Evolutionary conservation across 1,140 invertebrate species (phyloP).

Genomic region (Drosophila lacertosa): DNA sequence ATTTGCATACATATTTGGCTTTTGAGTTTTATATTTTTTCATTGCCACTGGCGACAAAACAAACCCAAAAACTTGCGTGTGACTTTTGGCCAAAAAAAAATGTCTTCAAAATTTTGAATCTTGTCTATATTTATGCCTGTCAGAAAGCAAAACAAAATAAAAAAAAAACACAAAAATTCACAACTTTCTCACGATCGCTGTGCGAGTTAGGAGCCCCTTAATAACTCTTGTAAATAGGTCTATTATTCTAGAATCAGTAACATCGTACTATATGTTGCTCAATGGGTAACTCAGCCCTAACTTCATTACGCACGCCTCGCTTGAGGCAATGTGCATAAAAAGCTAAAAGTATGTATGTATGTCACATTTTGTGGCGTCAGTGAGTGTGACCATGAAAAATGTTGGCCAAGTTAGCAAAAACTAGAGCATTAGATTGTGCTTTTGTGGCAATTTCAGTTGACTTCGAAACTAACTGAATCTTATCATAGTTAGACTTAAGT

Average conservation of each 20-base stretch:
- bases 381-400: constrained; percentile 27
- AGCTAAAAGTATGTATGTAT: no score
- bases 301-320: constrained; percentile 22
- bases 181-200: constrained; percentile 40
- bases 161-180: no score
- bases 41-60: constrained; percentile 25
- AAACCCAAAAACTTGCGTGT: constrained; percentile 41
- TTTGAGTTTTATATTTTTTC: constrained; percentile 19
- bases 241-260: background rate
- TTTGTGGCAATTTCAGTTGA: no score
- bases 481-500: no score
- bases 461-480: no score
- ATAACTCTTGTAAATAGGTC: constrained; percentile 5
- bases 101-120: background rate
- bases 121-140: constrained; percentile 14
- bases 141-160: constrained; percentile 10
- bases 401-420: constrained; percentile 24
- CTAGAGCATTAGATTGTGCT: constrained; percentile 22
- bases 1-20: constrained; percentile 38
- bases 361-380: constrained; percentile 19
- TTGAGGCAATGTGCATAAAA: constrained; percentile 4
- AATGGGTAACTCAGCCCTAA: constrained; percentile 26
- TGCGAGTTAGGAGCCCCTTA: background rate
- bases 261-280: no score
- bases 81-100: constrained; percentile 35